Base-by-base conservation (phyloP, 1,140 invertebrate species). In the Euglossa dilemma region DNA sequence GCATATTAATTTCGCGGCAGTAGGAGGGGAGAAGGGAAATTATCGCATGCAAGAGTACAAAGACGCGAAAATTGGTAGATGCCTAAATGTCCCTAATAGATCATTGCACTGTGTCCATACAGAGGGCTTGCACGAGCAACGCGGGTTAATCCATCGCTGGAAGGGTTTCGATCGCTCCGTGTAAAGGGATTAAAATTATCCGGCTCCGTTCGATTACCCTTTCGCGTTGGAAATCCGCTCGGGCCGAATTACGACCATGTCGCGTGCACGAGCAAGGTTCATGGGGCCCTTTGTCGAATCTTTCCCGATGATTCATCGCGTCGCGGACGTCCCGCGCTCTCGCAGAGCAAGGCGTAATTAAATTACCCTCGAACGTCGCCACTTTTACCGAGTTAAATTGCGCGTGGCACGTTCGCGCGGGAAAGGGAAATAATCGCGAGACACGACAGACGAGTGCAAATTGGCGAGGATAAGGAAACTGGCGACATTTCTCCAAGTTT, bases 181-280 rank as follows among this genome's bases (percentile, higher is more conserved):
- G 25, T 20, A 28, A 45, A 20, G 18, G 80, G 52, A 76, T 82
- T 82, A 47, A 64, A 56, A 47, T 82, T 63, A 45, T 69, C 18
- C 18, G 36, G 7, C 63, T 66, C 11, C 20, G 36, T 80, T 80
- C 28, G 69, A 80, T 64, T 64, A 72, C 59, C 47, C n/a, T 23
- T 50, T 43, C 7, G 16, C n/a, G 36, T 16, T 69, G 6, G 57
- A 25, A 73, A 80, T 63, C 59, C 28, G 23, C 9, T 73, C 47
- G 57, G n/a, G 11, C 56, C 69, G 28, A 64, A 45, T 66, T 66
- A 74, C 28, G 8, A 47, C n/a, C 9, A 56, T 18, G 45, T 18
- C 28, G 52, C 78, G 56, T 70, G 72, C 72, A 2, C 6, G 28
- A 43, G 23, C 45, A 36, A 77, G 25, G 25, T 56, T 63, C 57